A percentile compares a stretch with the other conserved stretches of the same genome.
phyloP scores from a whole-genome alignment of 2,113 vertebrate species.

The Lepus americanus region DNA sequence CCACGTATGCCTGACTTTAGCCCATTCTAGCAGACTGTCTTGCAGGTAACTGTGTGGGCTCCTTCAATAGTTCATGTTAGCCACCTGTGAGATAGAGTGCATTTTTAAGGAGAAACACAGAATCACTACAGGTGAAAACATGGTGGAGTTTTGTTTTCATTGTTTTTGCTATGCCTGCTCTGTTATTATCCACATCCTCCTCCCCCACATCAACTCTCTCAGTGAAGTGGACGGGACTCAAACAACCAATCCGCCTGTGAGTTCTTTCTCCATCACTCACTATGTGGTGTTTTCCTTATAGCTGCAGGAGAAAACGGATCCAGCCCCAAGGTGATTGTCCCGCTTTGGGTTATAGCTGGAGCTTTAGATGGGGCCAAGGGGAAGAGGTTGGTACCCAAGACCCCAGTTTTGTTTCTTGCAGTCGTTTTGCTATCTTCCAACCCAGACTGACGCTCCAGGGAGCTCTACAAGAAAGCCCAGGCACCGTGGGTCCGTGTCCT shows the following conservation, averaged over 20 bases:
- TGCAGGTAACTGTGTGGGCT: no score
- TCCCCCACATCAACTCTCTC: not conserved
- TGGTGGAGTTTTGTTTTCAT: not conserved
- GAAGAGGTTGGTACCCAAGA: not conserved
- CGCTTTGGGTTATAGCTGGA: not conserved
- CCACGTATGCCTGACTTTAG: no score
- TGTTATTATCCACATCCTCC: not conserved
- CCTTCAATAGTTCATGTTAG: not conserved
- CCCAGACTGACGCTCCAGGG: not conserved
- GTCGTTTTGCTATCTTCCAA: not conserved
- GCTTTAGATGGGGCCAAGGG: not conserved
- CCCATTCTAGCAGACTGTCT: no score
- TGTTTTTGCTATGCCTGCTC: not conserved
- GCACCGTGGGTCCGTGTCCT: no score
- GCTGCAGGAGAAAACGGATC: not conserved
- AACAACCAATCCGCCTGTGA: not conserved
- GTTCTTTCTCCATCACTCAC: not conserved
- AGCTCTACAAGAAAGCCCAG: not conserved
- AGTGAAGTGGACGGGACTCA: not conserved
- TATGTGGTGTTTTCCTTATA: not conserved
- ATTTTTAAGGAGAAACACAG: not conserved
- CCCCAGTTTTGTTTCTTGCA: not conserved
- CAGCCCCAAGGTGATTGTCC: accelerated
- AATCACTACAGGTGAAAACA: no score
- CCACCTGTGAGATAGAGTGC: not conserved